phyloP scores from a whole-genome alignment of 1,140 invertebrate genomes.

The Bemisia tabaci region DNA sequence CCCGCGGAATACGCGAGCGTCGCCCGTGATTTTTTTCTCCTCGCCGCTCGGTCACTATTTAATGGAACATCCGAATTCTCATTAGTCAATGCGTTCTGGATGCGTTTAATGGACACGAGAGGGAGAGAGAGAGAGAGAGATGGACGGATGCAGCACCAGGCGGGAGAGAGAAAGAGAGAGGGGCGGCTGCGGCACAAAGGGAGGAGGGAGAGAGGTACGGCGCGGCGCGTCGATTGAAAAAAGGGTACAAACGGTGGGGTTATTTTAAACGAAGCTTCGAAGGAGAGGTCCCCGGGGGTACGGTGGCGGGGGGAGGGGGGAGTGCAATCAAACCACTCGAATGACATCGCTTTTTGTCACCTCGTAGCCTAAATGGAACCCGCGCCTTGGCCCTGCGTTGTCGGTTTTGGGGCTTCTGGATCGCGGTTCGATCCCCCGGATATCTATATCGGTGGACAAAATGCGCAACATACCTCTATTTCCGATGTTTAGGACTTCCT shows the following conservation, averaged over 20 bases:
- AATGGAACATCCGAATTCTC: neutral
- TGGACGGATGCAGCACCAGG: too few species aligned
- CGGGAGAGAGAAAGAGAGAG: neutral
- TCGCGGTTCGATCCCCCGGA: too few species aligned
- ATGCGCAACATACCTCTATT: too few species aligned
- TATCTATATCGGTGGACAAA: too few species aligned
- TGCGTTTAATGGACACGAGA: neutral
- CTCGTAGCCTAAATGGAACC: neutral
- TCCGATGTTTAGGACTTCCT: too few species aligned
- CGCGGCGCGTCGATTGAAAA: neutral
- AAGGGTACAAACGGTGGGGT: neutral
- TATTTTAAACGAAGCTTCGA: neutral
- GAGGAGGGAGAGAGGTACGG: neutral
- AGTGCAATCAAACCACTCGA: neutral
- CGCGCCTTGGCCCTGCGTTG: neutral
- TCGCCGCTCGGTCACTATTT: neutral
- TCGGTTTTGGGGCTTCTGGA: too few species aligned
- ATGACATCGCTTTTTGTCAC: neutral
- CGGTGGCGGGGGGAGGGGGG: neutral
- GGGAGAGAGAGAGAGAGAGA: neutral
- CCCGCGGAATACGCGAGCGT: too few species aligned
- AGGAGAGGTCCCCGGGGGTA: too few species aligned
- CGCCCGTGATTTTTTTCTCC: neutral
- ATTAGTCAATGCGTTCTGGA: neutral
- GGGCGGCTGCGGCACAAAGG: neutral